A percentile compares a stretch with the other conserved stretches of the same genome.
These are phyloP conservation scores for Drosophila anomelani DNA, from an alignment of 2,888 invertebrate genomes.

Conservation along the genomic window DNA sequence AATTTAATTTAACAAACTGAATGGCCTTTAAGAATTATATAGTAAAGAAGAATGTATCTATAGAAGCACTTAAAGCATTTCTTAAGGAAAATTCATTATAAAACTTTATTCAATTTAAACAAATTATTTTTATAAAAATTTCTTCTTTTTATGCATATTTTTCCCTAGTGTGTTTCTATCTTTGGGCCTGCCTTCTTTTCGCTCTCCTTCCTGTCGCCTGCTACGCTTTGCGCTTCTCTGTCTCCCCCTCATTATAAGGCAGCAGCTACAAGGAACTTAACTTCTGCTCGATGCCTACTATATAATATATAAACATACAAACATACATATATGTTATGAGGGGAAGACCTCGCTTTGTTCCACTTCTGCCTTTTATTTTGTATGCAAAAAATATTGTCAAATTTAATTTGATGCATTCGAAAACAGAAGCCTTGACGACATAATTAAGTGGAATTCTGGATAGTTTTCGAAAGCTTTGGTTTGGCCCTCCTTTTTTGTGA, in stretches of 20 bases:
- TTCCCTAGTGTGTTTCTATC: slow-evolving; percentile 11
- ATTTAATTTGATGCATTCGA: slow-evolving; percentile 34
- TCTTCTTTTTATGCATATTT: neutral
- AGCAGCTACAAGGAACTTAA: slow-evolving; percentile 43
- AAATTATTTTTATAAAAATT: neutral
- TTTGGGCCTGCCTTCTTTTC: slow-evolving; percentile 11
- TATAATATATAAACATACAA: slow-evolving; percentile 3
- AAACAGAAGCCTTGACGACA: slow-evolving; percentile 65
- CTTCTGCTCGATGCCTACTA: slow-evolving; percentile 2
- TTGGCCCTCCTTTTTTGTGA: slow-evolving; percentile 45
- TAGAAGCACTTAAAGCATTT: too few species aligned
- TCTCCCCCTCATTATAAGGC: slow-evolving; percentile 62
- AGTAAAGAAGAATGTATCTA: too few species aligned
- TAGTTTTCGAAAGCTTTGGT: slow-evolving; percentile 43
- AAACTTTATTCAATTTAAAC: neutral
- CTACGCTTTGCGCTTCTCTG: slow-evolving; percentile 22
- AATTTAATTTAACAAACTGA: neutral
- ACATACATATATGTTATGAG: neutral
- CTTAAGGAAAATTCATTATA: neutral
- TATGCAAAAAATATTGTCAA: slow-evolving; percentile 38
- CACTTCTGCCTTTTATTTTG: slow-evolving; percentile 8
- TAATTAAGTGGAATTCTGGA: slow-evolving; percentile 67
- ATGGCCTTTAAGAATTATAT: too few species aligned
- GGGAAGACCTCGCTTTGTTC: slow-evolving; percentile 14
- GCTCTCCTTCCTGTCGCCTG: slow-evolving; percentile 63